These are phyloP conservation scores for Copidosoma floridanum DNA, from an alignment of 1,140 invertebrate genomes.

Conservation along the genomic window DNA sequence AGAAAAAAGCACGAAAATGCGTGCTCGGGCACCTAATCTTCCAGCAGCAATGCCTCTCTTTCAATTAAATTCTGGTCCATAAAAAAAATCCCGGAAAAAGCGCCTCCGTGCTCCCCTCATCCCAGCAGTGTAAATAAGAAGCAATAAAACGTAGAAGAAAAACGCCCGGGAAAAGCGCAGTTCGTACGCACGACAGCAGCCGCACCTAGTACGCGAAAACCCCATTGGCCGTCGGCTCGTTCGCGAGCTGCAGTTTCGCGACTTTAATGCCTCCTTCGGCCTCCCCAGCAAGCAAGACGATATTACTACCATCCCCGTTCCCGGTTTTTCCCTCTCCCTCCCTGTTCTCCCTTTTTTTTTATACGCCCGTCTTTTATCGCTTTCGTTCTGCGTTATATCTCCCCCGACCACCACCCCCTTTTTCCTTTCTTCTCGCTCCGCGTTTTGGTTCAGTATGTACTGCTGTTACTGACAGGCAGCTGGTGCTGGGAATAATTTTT, in stretches of 20 bases:
- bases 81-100: neutral
- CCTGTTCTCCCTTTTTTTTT: neutral
- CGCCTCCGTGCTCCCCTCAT: neutral
- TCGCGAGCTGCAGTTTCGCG: neutral
- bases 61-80: neutral
- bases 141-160: neutral
- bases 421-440: too few species aligned
- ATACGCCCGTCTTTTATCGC: neutral
- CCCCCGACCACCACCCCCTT: neutral
- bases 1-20: too few species aligned
- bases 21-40: too few species aligned
- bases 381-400: constrained; percentile 1
- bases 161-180: too few species aligned
- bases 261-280: neutral
- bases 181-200: neutral
- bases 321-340: neutral
- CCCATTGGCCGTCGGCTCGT: constrained; percentile 6
- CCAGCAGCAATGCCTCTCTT: too few species aligned
- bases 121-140: neutral
- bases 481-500: too few species aligned
- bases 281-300: neutral
- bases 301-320: neutral
- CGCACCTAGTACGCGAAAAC: neutral
- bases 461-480: too few species aligned
- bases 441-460: too few species aligned